Base-by-base conservation (phyloP, 1,140 invertebrate genomes). In the Venustaconcha ellipsiformis region DNA sequence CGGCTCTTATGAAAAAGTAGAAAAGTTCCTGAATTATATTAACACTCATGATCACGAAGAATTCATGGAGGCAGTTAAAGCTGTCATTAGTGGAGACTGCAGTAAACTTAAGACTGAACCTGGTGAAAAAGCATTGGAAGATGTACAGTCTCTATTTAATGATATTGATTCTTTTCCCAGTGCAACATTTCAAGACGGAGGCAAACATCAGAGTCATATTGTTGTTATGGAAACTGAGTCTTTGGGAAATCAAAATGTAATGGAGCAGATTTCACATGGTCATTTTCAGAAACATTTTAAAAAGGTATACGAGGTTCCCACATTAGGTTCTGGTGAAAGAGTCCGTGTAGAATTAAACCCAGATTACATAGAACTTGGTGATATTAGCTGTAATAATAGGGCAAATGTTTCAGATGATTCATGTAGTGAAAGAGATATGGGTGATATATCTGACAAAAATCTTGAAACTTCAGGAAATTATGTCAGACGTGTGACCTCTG, bases 1-100 rank as follows among this genome's bases (percentile, higher is more conserved):
- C 86, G 97, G 97, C n/a, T 96, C 96, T 55, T 98, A 96, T 87
- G 96, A 96, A 37, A 96, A 97, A 90, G 95, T 98, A 85, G 97
- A 98, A 89, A 92, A 96, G 37, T 95, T 94, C 23, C 95, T 81
- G n/a, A 26, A 92, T 97, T 75, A 97, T 95, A 78, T 96, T 97
- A 89, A 82, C 30, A 60, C 98, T 97, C 83, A 96, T 97, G 88
- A 72, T 66, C 97, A 96, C 4, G 95, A 95, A 30, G 96, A 97
- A 90, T 97, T 96, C 92, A 95, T 96, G 85, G 96, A 96, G 48
- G 59, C 62, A n/a, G 55, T 67, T 15, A 15, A 65, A 17, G 56
- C 55, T 48, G 37, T 48, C 37, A 48, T 48, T 48, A 48, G 37
- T 48, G 37, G 37, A 6, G 37, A 48, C 37, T 8, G 37, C 37